Percentiles rank a stretch among this genome's conserved stretches.
Evolutionary conservation across 2,888 invertebrate species (phyloP).

Genomic region (Stenurella melanura): DNA sequence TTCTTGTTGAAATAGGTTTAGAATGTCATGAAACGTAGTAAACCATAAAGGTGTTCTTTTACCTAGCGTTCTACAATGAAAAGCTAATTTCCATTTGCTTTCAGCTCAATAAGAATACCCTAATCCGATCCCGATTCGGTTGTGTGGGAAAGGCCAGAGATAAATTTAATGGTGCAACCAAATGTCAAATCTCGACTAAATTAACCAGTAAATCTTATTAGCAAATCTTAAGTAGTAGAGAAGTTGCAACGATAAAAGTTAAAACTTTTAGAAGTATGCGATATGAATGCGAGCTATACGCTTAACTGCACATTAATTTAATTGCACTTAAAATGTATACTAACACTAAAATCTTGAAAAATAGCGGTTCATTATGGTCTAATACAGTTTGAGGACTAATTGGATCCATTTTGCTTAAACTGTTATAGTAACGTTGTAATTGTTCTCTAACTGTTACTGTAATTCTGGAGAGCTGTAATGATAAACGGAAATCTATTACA

Average conservation of each 20-base stretch:
- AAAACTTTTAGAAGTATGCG: background rate
- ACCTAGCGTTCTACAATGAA: too few relatives aligned
- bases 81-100: too few relatives aligned
- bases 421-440: too few relatives aligned
- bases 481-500: too few relatives aligned
- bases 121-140: background rate
- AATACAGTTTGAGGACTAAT: too few relatives aligned
- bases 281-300: background rate
- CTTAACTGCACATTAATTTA: background rate
- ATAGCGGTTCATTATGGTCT: background rate
- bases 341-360: background rate
- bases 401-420: too few relatives aligned
- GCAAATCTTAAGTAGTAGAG: background rate
- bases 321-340: background rate
- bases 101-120: background rate
- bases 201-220: background rate
- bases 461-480: too few relatives aligned
- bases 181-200: background rate
- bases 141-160: background rate
- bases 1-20: too few relatives aligned
- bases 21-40: too few relatives aligned
- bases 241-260: background rate
- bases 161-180: background rate
- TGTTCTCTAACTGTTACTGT: too few relatives aligned
- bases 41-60: too few relatives aligned